Percentiles rank a stretch among this genome's conserved stretches.
phyloP scores from a whole-genome alignment of 2,113 vertebrate species.

The Labeo catla region DNA sequence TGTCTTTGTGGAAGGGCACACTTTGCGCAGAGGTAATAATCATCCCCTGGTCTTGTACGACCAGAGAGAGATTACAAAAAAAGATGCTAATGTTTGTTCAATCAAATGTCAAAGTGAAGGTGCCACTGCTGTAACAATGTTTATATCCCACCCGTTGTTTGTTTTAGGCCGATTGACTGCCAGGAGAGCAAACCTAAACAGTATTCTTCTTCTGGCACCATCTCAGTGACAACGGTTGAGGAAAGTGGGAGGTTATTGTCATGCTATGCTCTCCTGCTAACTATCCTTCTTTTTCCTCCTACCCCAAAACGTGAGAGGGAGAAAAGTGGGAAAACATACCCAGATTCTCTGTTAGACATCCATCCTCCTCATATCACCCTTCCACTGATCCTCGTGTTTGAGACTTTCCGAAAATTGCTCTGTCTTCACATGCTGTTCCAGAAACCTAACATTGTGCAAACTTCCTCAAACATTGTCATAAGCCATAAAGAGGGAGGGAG shows the following conservation, averaged over 20 bases:
- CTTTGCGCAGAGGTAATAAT: conserved; percentile 54
- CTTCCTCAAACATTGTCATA: conserved; percentile 14
- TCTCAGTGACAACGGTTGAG: conserved; percentile 55
- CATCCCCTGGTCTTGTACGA: conserved; percentile 56
- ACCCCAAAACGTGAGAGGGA: neutral
- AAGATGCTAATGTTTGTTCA: conserved; percentile 31
- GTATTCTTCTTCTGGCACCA: conserved; percentile 58
- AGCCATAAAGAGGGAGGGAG: conserved; percentile 26
- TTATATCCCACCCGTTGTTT: conserved; percentile 68
- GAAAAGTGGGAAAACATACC: neutral
- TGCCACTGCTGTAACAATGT: conserved; percentile 56
- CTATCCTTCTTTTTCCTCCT: neutral
- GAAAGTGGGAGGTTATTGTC: neutral
- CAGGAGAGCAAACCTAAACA: conserved; percentile 74
- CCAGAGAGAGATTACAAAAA: conserved; percentile 47
- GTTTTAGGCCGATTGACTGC: conserved; percentile 69
- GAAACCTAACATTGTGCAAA: conserved; percentile 22
- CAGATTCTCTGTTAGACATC: neutral
- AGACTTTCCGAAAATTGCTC: conserved; percentile 22
- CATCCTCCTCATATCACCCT: conserved; percentile 23
- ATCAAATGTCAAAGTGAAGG: conserved; percentile 18
- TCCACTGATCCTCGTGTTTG: conserved; percentile 5
- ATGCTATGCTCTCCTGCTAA: neutral
- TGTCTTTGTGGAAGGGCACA: conserved; percentile 38
- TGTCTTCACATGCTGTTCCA: conserved; percentile 24